Base-by-base conservation (phyloP, 2,113 vertebrate species). In the Sisor rabdophorus region DNA sequence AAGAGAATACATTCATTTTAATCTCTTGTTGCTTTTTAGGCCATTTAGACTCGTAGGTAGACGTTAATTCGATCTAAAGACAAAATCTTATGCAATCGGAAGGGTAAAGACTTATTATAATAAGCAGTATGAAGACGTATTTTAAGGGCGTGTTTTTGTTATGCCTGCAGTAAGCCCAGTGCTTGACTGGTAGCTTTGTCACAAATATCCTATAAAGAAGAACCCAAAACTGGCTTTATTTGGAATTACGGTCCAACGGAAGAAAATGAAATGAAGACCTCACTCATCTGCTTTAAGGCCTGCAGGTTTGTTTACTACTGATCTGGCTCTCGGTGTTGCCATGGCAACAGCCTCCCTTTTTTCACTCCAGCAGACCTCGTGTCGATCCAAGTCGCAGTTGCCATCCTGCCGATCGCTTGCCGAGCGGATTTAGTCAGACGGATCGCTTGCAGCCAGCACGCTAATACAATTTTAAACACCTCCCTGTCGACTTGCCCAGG, bases 261-360 rank as follows among this genome's bases (percentile, higher is more conserved):
- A 50, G 71, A 22, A 60, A 73, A 60, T 52, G 13, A 60, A 59
- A 22, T 15, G 0, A 32, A 61, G 50, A 81, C 84, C 81, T 86
- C 86, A 80, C 81, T 86, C 86, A 83, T 88, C 83, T 83, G 80
- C 83, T 89, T 88, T 85, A 71, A 75, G 73, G 70, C 61, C 72
- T 56, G 70, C 75, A 53, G 72, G 68, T 78, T 78, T 79, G 74
- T 75, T 76, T 79, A 81, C 82, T 64, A 73, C 73, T 52, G 74
- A 65, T 75, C 72, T 69, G 61, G 60, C 69, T 70, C 82, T 86
- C 80, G 79, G 84, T 84, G 90, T 91, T 92, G 89, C 90, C 91
- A 91, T 90, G 90, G 90, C 86, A 91, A 92, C 91, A 83, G 84
- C 84, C 89, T 85, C 85, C 83, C 82, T 84, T 84, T 81, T 81